These are phyloP conservation scores for Henricia sp. DNA, from an alignment of 53 echinoderm and acorn worm species.

Conservation along the genomic window DNA sequence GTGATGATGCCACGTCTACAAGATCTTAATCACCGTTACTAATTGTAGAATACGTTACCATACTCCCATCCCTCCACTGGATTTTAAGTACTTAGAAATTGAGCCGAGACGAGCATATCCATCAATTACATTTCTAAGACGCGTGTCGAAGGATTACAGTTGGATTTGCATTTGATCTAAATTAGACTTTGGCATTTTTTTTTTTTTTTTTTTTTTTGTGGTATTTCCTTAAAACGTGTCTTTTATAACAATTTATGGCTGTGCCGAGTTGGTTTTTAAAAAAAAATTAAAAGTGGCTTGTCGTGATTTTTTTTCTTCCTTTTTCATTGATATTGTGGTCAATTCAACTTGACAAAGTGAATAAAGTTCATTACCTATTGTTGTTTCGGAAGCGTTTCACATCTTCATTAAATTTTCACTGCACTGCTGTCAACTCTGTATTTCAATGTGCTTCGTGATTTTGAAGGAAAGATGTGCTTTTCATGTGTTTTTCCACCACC, in stretches of 20 bases:
- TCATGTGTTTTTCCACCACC: too few species aligned
- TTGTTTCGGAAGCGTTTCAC: too few species aligned
- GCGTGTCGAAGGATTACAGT: constrained; percentile 14
- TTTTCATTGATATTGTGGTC: too few species aligned
- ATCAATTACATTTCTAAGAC: constrained; percentile 12
- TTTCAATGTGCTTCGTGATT: too few species aligned
- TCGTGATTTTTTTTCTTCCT: too few species aligned
- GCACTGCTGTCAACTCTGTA: too few species aligned
- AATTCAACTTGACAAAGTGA: too few species aligned
- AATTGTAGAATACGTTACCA: constrained; percentile 55
- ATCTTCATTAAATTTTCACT: too few species aligned
- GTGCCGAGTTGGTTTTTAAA: not conserved
- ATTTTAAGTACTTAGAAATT: not conserved
- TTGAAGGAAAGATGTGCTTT: too few species aligned
- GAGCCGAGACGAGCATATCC: constrained; percentile 11
- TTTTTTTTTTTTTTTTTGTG: not conserved
- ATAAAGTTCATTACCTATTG: too few species aligned
- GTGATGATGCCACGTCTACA: not conserved
- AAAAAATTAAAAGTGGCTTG: too few species aligned
- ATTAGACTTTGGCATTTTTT: not conserved
- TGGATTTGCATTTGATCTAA: not conserved
- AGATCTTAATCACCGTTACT: constrained; percentile 46
- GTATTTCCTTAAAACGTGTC: constrained; percentile 7
- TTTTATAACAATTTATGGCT: not conserved
- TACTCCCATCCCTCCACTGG: not conserved